Conservation (phyloP, 92 coral and sea anemone genomes). For the Ricordea florida region DNA sequence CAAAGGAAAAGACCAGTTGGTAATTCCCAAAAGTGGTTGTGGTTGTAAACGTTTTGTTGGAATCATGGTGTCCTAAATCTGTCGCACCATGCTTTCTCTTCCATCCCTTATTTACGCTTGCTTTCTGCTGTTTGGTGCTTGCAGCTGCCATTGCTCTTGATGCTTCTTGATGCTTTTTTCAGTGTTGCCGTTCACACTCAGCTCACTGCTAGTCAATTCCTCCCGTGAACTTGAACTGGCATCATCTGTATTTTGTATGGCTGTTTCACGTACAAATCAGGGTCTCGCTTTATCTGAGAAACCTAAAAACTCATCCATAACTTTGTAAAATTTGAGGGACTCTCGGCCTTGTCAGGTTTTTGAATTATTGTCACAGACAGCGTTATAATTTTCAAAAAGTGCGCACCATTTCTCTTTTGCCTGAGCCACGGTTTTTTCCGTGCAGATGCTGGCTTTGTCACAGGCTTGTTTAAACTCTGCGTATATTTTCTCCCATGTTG, state of each 20-base stretch:
- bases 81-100: not conserved
- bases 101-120: too few relatives aligned
- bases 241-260: too few relatives aligned
- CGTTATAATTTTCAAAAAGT: not conserved
- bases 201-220: too few relatives aligned
- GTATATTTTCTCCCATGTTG: not conserved
- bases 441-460: not conserved
- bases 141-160: too few relatives aligned
- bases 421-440: not conserved
- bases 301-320: not conserved
- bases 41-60: too few relatives aligned
- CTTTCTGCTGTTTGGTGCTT: too few relatives aligned
- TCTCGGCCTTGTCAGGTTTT: not conserved
- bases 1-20: conserved; percentile 42
- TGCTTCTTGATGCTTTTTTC: too few relatives aligned
- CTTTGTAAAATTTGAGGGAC: not conserved
- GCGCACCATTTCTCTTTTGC: not conserved
- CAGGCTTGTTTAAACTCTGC: not conserved
- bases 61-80: not conserved
- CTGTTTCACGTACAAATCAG: not conserved
- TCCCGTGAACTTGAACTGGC: too few relatives aligned
- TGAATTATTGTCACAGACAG: not conserved
- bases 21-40: conserved; percentile 24
- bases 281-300: not conserved
- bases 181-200: too few relatives aligned